Evolutionary conservation across 1,140 invertebrate genomes (phyloP).

Genomic region (Elymnias hypermnestra): DNA sequence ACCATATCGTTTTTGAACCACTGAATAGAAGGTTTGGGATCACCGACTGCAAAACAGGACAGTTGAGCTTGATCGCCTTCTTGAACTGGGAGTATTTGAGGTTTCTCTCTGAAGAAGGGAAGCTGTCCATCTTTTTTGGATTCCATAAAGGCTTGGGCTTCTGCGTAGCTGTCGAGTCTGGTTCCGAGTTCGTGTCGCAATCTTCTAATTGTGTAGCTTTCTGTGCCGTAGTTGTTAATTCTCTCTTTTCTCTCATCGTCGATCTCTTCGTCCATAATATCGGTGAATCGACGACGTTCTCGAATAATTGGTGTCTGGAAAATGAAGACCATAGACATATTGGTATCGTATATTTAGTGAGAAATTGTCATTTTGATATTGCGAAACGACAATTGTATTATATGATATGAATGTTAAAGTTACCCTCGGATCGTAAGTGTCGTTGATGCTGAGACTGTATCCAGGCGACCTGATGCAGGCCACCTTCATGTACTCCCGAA

Average conservation of each 20-base stretch:
- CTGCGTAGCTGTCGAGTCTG: conserved; percentile 86
- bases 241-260: conserved; percentile 90
- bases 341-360: no score
- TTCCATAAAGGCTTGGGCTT: conserved; percentile 89
- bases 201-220: conserved; percentile 83
- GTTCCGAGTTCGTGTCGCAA: conserved; percentile 89
- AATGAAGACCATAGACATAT: neutral
- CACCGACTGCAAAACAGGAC: conserved; percentile 90
- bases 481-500: conserved; percentile 95
- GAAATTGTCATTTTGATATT: no score
- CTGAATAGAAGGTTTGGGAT: conserved; percentile 92
- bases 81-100: conserved; percentile 85
- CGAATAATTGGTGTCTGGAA: conserved; percentile 88
- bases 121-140: conserved; percentile 85
- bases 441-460: conserved; percentile 78
- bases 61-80: conserved; percentile 86
- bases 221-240: conserved; percentile 86
- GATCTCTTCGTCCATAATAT: conserved; percentile 97
- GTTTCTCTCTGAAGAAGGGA: conserved; percentile 90
- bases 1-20: conserved; percentile 97
- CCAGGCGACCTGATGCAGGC: conserved; percentile 85
- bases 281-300: conserved; percentile 93
- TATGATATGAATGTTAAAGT: no score
- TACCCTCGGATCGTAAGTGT: conserved; percentile 86
- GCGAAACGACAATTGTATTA: no score